Evolutionary conservation across 2,888 invertebrate genomes (phyloP), one percentile per base, ranked within the genome.

Genomic region (Tenthredo scrophulariae): DNA sequence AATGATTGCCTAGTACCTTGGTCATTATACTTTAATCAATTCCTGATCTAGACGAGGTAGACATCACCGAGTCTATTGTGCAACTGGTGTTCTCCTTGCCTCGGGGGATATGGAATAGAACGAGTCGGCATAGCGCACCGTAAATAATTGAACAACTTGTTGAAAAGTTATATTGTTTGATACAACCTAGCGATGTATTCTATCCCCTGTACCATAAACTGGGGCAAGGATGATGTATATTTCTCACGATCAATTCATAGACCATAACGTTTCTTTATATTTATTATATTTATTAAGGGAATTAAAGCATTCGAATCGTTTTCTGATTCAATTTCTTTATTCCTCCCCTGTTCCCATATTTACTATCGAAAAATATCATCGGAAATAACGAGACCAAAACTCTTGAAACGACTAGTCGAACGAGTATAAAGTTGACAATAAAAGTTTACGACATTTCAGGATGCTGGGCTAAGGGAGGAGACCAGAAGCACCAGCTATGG

Each of bases 61-160:
- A n/a, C 40, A 74, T 74, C 72, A 40, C 43, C 43, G 40, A 74
- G 72, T 43, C 72, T 40, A 40, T 74, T n/a, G 72, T 43, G 72
- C 72, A 74, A 74, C 72, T 74, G 72, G 72, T 74, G 72, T 74
- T 74, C 72, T 74, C 72, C 37, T 74, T 22, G 15, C 37, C 72
- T 43, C 72, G 9, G 72, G 29, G 72, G 72, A 43, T 22, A 22
- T 2, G 22, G 43, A 74, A 74, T 74, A 22, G 40, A 72, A 67
- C 37, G n/a, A 37, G 70, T 37, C 33, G 70, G 33, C 70, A 37
- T 70, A 70, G 37, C 70, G 40, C 22, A 22, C 40, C 72, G 40
- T 74, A 22, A 74, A 74, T 74, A 74, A 74, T 74, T 43, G 72
- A 74, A 74, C 72, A 74, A 74, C 72, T 74, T 74, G 72, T 74